Evolutionary conservation across 2,113 vertebrate species (phyloP).

Genomic region (Sander lucioperca): DNA sequence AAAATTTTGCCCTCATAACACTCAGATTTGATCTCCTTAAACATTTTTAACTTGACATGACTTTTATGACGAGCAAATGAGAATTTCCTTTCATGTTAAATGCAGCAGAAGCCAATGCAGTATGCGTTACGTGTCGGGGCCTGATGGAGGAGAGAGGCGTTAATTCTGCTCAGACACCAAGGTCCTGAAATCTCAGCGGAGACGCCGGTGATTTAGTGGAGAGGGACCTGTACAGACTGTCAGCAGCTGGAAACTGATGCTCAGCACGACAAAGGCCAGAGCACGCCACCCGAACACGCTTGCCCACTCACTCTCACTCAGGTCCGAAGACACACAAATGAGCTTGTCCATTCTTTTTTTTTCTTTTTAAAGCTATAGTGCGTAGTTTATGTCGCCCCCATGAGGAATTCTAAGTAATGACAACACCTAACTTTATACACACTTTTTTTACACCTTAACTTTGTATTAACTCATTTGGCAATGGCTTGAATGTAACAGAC

Average conservation of each 20-base stretch:
- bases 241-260: slow-evolving; percentile 25
- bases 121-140: slow-evolving; percentile 36
- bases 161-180: slow-evolving; percentile 35
- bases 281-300: not conserved
- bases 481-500: too few species aligned
- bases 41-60: slow-evolving; percentile 18
- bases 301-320: not conserved
- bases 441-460: too few species aligned
- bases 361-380: too few species aligned
- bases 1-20: not conserved
- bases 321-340: not conserved
- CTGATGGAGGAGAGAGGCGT: slow-evolving; percentile 44
- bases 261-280: too few species aligned
- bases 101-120: slow-evolving; percentile 49
- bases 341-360: too few species aligned
- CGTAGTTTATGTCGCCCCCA: too few species aligned
- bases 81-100: not conserved
- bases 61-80: too few species aligned
- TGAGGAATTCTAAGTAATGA: too few species aligned
- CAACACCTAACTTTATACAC: too few species aligned
- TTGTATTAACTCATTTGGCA: too few species aligned
- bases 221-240: slow-evolving; percentile 55
- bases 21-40: slow-evolving; percentile 15
- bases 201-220: slow-evolving; percentile 65
- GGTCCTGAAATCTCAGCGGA: slow-evolving; percentile 35